phyloP scores from a whole-genome alignment of 2,797 vertebrate genomes.

The Gobionotothen gibberifrons region DNA sequence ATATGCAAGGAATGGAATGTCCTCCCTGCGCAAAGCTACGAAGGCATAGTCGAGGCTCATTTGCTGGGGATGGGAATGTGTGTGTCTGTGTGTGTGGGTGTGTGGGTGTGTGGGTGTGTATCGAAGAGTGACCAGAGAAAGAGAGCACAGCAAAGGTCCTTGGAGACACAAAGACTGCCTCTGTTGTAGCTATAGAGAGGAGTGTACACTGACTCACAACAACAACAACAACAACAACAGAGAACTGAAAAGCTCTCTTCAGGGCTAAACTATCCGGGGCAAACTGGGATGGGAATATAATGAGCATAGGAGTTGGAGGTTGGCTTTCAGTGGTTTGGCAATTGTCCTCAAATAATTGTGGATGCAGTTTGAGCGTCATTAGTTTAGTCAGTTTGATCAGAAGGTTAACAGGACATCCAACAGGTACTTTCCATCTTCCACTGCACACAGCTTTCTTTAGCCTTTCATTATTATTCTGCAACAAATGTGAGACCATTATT shows the following conservation, averaged over 20 bases:
- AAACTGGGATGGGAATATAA: slow-evolving; percentile 28
- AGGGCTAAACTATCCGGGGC: slow-evolving; percentile 32
- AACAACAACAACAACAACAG: slow-evolving; percentile 49
- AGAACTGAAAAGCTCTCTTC: slow-evolving; percentile 54
- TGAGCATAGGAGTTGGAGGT: slow-evolving; percentile 12
- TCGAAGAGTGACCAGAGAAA: slow-evolving; percentile 43
- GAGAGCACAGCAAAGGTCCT: slow-evolving; percentile 45
- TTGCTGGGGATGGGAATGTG: slow-evolving; percentile 33
- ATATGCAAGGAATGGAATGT: slow-evolving; percentile 81
- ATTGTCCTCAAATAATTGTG: slow-evolving; percentile 5
- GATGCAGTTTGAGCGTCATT: slow-evolving; percentile 18
- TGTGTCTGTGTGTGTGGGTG: neutral
- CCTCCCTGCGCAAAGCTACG: slow-evolving; percentile 54
- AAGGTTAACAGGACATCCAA: slow-evolving; percentile 18
- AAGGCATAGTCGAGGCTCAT: slow-evolving; percentile 64
- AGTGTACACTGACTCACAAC: slow-evolving; percentile 47
- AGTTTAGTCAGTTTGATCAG: neutral
- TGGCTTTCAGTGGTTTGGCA: slow-evolving; percentile 18
- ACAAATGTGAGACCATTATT: neutral
- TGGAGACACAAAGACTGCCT: slow-evolving; percentile 71
- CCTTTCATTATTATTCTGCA: neutral
- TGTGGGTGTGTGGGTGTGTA: slow-evolving; percentile 36
- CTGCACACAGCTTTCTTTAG: too few species aligned
- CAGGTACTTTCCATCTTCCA: slow-evolving; percentile 6
- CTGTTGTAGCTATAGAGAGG: slow-evolving; percentile 57